Evolutionary conservation across 2,113 vertebrate species (phyloP), one percentile per base, ranked within the genome.

Genomic region (Cnemophilus loriae): DNA sequence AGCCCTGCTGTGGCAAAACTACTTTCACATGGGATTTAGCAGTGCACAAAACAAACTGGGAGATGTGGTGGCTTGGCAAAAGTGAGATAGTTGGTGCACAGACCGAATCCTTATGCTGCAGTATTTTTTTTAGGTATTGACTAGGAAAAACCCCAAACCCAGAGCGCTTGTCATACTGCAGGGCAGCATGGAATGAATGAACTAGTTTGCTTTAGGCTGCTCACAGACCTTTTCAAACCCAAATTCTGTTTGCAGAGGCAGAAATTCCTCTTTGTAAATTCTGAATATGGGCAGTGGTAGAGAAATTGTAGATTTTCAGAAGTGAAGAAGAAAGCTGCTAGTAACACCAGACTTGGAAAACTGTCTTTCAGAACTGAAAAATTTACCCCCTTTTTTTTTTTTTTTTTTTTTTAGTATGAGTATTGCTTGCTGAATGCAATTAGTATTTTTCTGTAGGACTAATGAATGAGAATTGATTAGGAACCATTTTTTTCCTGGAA

Each of bases 1-100:
- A 81, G 33, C 56, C 88, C 91, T 87, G 86, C 93, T 95, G 91
- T 67, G 91, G 60, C 60, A 87, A 84, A 92, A 89, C 39, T 60
- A 33, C 60, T 96, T 90, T 89, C 89, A 81, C n/a, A 33, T 92
- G 86, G 73, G 73, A 71, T 77, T 79, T 71, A 47, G 60, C 76
- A 33, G 16, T 3, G 2, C 32, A 44, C 28, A 70, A 52, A 69
- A 56, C 17, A 49, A 67, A 44, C 46, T 52, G 32, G 59, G 50
- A 90, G 42, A 88, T 39, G 35, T 49, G 63, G 55, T 90, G 83
- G 67, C 42, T 65, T 88, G 88, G 67, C 55, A 89, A 87, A 93
- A 73, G 16, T 21, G 22, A 14, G n/a, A 30, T 68, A 35, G 69
- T 39, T 74, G 32, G 20, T 81, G 20, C 19, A 16, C 22, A 78